Evolutionary conservation across 2,888 invertebrate species (phyloP), one percentile per base, ranked within the genome.

Genomic region (Oscheius myriophilus): DNA sequence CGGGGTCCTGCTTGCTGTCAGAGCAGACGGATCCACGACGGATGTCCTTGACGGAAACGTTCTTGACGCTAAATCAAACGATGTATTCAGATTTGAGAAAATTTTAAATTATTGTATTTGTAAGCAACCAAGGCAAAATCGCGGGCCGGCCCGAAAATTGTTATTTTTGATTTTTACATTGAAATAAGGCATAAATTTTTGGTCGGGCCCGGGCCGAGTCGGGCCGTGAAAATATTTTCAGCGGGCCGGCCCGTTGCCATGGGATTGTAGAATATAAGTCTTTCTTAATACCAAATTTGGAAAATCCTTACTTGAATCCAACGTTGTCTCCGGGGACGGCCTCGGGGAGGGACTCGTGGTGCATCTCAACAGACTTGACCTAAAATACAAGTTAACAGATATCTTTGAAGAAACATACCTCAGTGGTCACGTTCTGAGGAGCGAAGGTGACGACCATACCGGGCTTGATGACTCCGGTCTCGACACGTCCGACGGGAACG

Each of bases 291-390:
- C 33, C 3, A 33, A 33, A 33, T n/a, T n/a, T n/a, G 33, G 33
- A 33, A 33, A 33, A n/a, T n/a, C n/a, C 33, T 6, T 33, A 33
- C 33, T 61, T 99, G 92, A 98, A 99, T 89, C 98, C 98, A 88
- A 99, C 98, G 87, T 98, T 98, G 91, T 98, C 98, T 77, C 82
- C 82, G 86, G 98, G 97, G 52, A 93, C 76, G 70, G 86, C 86
- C 77, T 86, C 86, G 49, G 91, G 90, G 84, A 98, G 91, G 85
- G 96, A 93, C 90, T 97, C 97, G 92, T 98, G 98, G 90, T 98
- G 98, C 98, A 98, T 98, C 91, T 99, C 98, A 83, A 99, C 97
- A 73, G 97, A 98, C 90, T 98, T 98, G 42, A 99, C n/a, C n/a
- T n/a, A n/a, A n/a, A n/a, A n/a, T n/a, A n/a, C n/a, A n/a, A n/a